Evolutionary conservation across 1,140 invertebrate species (phyloP).

Genomic region (Drosophila asahinai): DNA sequence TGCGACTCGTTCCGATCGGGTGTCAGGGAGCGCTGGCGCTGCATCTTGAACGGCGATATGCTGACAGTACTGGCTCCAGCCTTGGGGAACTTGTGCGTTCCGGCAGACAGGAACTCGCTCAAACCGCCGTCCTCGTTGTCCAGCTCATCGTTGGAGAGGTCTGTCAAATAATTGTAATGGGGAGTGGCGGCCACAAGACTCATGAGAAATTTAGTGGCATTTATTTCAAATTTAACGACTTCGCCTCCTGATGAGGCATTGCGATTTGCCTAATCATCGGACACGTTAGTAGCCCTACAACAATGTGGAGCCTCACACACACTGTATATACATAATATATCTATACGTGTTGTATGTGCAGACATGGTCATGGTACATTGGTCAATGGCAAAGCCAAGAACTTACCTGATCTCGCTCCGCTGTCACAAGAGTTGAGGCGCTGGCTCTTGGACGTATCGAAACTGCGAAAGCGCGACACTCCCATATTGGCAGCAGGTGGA

Average conservation of each 20-base stretch:
- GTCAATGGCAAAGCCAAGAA: constrained; percentile 6
- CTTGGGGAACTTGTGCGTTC: constrained; percentile 69
- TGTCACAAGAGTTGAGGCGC: constrained; percentile 84
- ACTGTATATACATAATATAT: too few species aligned
- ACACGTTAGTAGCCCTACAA: constrained; percentile 1
- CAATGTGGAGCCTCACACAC: not conserved
- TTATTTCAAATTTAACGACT: constrained; percentile 13
- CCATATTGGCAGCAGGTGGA: constrained; percentile 20
- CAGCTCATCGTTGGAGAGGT: constrained; percentile 84
- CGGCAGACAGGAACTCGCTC: constrained; percentile 71
- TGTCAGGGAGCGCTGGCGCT: constrained; percentile 77
- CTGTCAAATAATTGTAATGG: constrained; percentile 31
- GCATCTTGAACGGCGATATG: constrained; percentile 74
- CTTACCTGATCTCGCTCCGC: constrained; percentile 84
- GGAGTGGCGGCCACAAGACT: not conserved
- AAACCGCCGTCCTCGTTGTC: constrained; percentile 78
- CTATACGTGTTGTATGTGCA: not conserved
- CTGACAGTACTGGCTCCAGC: constrained; percentile 32
- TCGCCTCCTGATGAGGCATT: not conserved
- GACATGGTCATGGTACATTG: not conserved
- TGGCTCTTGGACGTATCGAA: constrained; percentile 79
- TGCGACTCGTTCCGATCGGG: constrained; percentile 83
- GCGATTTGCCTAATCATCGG: constrained; percentile 15
- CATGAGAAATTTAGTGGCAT: not conserved
- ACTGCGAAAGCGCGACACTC: constrained; percentile 79